phyloP scores from a whole-genome alignment of 1,140 invertebrate genomes.

The Prorops nasuta region DNA sequence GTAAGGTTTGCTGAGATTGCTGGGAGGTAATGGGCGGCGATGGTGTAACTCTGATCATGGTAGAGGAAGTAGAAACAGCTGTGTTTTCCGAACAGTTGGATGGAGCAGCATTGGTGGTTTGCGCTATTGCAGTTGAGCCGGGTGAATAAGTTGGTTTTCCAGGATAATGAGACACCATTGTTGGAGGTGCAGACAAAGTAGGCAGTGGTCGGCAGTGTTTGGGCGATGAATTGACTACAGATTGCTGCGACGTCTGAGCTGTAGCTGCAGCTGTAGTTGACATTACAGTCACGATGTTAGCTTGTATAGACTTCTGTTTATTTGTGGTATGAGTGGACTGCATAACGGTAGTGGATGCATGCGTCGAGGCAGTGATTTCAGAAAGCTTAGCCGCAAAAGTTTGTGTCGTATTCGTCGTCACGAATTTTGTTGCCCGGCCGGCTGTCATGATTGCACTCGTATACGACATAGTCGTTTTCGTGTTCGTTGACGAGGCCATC shows the following conservation, averaged over 20 bases:
- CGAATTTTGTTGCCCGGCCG: slow-evolving; percentile 52
- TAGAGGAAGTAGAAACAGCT: slow-evolving; percentile 19
- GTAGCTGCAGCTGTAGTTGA: slow-evolving; percentile 31
- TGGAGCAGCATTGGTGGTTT: slow-evolving; percentile 10
- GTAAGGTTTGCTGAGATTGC: slow-evolving; percentile 23
- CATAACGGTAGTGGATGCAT: slow-evolving; percentile 34
- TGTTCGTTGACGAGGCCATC: slow-evolving; percentile 52
- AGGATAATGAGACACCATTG: slow-evolving; percentile 45
- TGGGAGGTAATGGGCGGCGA: slow-evolving; percentile 34
- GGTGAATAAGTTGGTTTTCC: slow-evolving; percentile 44
- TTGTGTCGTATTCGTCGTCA: slow-evolving; percentile 55
- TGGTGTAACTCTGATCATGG: slow-evolving; percentile 37
- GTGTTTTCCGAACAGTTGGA: slow-evolving; percentile 22
- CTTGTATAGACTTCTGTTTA: slow-evolving; percentile 32
- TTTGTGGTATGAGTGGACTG: slow-evolving; percentile 37
- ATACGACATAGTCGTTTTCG: slow-evolving; percentile 65
- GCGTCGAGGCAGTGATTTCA: slow-evolving; percentile 52
- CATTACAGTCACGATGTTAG: slow-evolving; percentile 31
- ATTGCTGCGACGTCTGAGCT: slow-evolving; percentile 36
- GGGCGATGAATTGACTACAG: slow-evolving; percentile 49
- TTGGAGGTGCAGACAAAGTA: slow-evolving; percentile 53
- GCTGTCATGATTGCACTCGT: slow-evolving; percentile 63
- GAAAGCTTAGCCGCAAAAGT: slow-evolving; percentile 66
- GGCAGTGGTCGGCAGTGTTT: slow-evolving; percentile 58
- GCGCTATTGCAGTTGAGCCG: slow-evolving; percentile 22